Percentiles rank a stretch among this genome's conserved stretches.
These are phyloP conservation scores for Ephestia elutella DNA, from an alignment of 1,140 invertebrate species.

Conservation along the genomic window DNA sequence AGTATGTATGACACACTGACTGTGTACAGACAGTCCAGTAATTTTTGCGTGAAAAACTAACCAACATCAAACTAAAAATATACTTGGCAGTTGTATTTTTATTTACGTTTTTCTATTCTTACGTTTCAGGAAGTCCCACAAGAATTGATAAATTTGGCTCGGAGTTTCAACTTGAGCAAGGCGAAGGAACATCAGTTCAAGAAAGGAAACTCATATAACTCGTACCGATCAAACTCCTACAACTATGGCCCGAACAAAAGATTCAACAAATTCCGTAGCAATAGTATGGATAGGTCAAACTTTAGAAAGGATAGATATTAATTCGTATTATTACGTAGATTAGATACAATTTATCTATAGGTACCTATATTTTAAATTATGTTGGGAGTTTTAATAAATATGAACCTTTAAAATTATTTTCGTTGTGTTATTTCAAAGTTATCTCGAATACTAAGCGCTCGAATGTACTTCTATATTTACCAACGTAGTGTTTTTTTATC, in stretches of 20 bases:
- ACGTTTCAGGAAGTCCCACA: constrained; percentile 47
- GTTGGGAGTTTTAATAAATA: no score
- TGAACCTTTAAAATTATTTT: no score
- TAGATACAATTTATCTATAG: not conserved
- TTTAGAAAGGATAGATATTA: constrained; percentile 17
- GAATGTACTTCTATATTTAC: no score
- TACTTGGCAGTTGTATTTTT: no score
- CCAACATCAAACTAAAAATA: no score
- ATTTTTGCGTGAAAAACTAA: no score
- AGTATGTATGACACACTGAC: no score
- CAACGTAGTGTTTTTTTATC: no score
- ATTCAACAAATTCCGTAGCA: constrained; percentile 33
- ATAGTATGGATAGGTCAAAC: constrained; percentile 13
- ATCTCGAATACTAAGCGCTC: no score
- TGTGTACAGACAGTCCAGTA: no score
- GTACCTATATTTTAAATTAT: no score
- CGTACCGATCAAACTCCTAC: constrained; percentile 23
- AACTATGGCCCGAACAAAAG: constrained; percentile 26
- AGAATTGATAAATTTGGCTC: constrained; percentile 38
- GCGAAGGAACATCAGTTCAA: constrained; percentile 27
- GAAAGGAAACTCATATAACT: constrained; percentile 12
- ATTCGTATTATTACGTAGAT: not conserved
- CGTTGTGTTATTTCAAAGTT: no score
- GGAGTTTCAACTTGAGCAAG: constrained; percentile 25
- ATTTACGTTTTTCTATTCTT: not conserved